Evolutionary conservation across 2,888 invertebrate species (phyloP), one percentile per base, ranked within the genome.

Genomic region (Tortrix viridana): DNA sequence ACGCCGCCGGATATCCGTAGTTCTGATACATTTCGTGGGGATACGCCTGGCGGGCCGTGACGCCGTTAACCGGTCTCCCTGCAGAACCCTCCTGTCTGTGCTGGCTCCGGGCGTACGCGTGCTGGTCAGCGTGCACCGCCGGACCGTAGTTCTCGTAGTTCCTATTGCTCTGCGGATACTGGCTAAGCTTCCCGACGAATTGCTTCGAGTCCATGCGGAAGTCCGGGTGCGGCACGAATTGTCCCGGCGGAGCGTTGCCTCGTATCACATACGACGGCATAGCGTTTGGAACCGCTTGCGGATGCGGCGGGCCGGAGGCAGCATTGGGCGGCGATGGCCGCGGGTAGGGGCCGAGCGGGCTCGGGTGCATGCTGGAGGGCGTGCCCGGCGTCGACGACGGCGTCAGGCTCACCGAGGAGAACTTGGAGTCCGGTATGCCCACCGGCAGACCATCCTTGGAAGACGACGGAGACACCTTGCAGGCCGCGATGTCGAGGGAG

Each of bases 271-370:
- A 94, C 0, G 94, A 93, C 3, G 94, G 93, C 79, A 94, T 92
- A 32, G 93, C 87, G 73, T 93, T 94, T 19, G 93, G 93, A 69
- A 94, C 93, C 61, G 93, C 92, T 80, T 94, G 94, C 49, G 93
- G 93, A 73, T 93, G 92, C 60, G 93, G 92, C 26, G 93, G 92
- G 64, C 94, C 93, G 19, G 94, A 90, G 1, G 94, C 93, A 5
- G 94, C 95, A 38, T 94, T 95, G 0, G 95, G 95, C 0, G 95
- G 95, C 2, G 95, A 95, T 9, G 95, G 95, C 66, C 95, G 89
- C 12, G 95, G 94, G 77, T 95, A 95, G 67, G 94, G 92, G 32
- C 94, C 94, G 7, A 95, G 81, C 0, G 95, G 94, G 78, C 94
- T 95, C 69, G 93, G 93, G 71, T 95, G 94, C 76, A 93, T 92